A percentile compares a stretch with the other conserved stretches of the same genome.
These are phyloP conservation scores for Ischnura elegans DNA, from an alignment of 2,888 invertebrate species.

Conservation along the genomic window DNA sequence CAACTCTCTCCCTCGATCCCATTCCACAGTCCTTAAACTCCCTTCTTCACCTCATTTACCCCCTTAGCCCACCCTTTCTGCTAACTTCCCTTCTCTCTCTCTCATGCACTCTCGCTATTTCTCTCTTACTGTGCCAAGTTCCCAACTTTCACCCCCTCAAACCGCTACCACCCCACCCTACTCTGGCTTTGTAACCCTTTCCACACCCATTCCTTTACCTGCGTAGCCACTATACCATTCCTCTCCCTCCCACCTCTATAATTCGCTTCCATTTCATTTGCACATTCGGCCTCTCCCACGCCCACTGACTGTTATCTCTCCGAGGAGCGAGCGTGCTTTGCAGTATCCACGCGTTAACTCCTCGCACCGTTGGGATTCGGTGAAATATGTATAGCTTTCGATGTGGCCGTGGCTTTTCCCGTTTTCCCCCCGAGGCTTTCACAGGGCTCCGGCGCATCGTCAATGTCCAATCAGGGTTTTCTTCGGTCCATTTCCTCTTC, in stretches of 20 bases:
- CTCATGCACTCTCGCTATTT: neutral
- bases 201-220: neutral
- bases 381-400: conserved; percentile 7
- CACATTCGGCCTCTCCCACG: neutral
- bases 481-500: no score
- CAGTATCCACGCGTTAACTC: neutral
- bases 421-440: neutral
- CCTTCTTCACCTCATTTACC: conserved; percentile 47
- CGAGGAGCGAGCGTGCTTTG: neutral
- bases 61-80: neutral
- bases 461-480: neutral
- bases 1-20: neutral
- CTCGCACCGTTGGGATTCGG: neutral
- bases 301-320: neutral
- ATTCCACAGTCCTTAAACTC: conserved; percentile 7
- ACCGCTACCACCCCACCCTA: neutral
- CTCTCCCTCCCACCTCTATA: neutral
- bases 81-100: neutral
- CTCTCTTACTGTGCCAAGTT: neutral
- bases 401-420: conserved; percentile 5
- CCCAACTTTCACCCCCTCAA: neutral
- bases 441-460: neutral
- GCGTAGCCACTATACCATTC: neutral
- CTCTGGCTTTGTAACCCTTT: no score
- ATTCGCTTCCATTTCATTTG: conserved; percentile 13